A percentile compares a stretch with the other conserved stretches of the same genome.
Evolutionary conservation across 1,140 invertebrate species (phyloP).

Genomic region (Phymorhynchus buccinoides): DNA sequence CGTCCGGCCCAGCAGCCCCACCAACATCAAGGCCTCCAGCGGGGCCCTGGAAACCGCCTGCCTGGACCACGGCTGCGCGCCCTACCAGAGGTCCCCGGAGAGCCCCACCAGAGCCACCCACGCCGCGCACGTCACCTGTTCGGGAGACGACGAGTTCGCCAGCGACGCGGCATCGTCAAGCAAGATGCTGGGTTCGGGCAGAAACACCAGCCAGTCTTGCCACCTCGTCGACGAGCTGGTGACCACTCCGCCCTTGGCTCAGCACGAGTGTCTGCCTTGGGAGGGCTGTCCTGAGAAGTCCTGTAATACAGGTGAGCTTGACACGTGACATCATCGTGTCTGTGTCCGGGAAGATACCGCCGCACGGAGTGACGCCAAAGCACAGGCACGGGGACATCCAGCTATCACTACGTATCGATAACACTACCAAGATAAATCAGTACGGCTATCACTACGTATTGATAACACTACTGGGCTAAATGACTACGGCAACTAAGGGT

Average conservation of each 20-base stretch:
- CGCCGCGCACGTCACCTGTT: no score
- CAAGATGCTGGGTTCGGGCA: no score
- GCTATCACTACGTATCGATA: no score
- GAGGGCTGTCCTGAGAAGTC: background rate
- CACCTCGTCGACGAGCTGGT: no score
- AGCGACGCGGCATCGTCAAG: background rate
- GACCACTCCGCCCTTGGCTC: background rate
- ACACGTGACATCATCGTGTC: background rate
- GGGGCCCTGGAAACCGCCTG: background rate
- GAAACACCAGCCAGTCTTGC: no score
- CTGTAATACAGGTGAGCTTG: background rate
- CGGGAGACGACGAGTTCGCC: background rate
- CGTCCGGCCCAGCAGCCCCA: background rate
- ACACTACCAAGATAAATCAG: no score
- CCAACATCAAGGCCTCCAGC: background rate
- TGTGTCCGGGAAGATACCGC: background rate
- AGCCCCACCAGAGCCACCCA: background rate
- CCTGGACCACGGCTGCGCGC: background rate
- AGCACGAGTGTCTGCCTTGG: background rate
- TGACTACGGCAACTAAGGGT: no score
- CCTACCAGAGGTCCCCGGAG: background rate
- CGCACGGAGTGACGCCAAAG: no score
- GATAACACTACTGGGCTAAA: no score
- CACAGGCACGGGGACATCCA: no score
- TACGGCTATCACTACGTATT: no score